phyloP scores from a whole-genome alignment of 2,113 vertebrate species.

The Burhinus bistriatus region DNA sequence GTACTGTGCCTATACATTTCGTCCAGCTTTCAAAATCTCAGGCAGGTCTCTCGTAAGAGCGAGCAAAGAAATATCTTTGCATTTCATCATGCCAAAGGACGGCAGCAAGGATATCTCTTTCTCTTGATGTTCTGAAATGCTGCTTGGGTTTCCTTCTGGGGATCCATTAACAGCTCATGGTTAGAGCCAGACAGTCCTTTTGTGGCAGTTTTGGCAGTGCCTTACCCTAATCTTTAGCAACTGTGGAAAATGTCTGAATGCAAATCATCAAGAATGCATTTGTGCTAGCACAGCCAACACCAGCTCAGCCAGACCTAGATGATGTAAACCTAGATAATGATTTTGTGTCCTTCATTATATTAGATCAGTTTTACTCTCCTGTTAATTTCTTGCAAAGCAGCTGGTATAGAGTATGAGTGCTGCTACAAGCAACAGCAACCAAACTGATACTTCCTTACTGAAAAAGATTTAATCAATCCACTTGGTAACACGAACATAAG shows the following conservation, averaged over 20 bases:
- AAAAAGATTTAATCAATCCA: neutral
- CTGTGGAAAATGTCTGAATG: neutral
- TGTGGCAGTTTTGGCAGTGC: neutral
- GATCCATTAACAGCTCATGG: neutral
- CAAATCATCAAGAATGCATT: neutral
- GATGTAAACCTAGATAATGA: neutral
- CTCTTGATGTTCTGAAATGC: neutral
- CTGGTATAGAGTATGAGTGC: neutral
- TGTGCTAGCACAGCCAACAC: neutral
- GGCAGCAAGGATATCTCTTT: neutral
- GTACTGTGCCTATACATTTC: neutral
- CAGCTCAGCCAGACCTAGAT: neutral
- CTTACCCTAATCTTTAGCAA: neutral
- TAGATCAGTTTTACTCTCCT: neutral
- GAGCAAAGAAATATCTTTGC: neutral
- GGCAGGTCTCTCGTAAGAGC: neutral
- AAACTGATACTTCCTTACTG: neutral
- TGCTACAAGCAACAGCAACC: neutral
- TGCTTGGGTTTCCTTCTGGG: neutral
- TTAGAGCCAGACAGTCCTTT: neutral
- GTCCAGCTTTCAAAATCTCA: neutral
- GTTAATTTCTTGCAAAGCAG: neutral
- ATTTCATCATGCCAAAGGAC: neutral
- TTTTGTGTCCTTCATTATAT: neutral
- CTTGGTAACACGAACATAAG: neutral